These are phyloP conservation scores for Albula goreensis DNA, from an alignment of 2,113 vertebrate species.

Conservation along the genomic window DNA sequence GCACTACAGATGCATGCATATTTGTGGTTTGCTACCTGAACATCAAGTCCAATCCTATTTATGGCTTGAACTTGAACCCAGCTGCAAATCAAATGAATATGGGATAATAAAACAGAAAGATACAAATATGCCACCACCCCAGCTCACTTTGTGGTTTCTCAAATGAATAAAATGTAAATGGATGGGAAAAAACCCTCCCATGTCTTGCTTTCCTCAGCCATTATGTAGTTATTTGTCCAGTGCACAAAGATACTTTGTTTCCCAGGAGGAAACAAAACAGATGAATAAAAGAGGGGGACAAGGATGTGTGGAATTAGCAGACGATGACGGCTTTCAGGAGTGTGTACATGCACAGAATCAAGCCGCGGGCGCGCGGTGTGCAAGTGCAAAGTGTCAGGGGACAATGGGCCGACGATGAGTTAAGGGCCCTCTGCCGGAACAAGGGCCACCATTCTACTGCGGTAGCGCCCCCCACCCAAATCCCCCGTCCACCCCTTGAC, in stretches of 20 bases:
- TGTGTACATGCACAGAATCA: background rate
- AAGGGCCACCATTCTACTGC: constrained; percentile 12
- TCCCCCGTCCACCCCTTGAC: background rate
- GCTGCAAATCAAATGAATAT: background rate
- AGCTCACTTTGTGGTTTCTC: background rate
- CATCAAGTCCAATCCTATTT: background rate
- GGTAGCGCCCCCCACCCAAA: background rate
- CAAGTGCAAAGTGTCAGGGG: background rate
- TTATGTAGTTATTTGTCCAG: background rate
- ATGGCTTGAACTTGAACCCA: background rate
- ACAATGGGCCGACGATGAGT: background rate
- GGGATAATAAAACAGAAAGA: background rate
- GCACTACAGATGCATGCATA: background rate
- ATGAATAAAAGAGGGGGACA: background rate
- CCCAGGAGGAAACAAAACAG: background rate
- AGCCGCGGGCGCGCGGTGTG: background rate
- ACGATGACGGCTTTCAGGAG: background rate
- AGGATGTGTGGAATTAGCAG: background rate
- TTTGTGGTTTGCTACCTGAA: background rate
- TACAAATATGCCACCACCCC: background rate
- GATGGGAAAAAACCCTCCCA: no score
- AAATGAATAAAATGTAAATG: background rate
- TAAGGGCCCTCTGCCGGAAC: background rate
- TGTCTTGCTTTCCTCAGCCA: background rate
- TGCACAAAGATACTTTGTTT: background rate